Percentiles rank a stretch among this genome's conserved stretches.
These are phyloP conservation scores for Percina caprodes DNA, from an alignment of 2,113 vertebrate genomes.

Conservation along the genomic window DNA sequence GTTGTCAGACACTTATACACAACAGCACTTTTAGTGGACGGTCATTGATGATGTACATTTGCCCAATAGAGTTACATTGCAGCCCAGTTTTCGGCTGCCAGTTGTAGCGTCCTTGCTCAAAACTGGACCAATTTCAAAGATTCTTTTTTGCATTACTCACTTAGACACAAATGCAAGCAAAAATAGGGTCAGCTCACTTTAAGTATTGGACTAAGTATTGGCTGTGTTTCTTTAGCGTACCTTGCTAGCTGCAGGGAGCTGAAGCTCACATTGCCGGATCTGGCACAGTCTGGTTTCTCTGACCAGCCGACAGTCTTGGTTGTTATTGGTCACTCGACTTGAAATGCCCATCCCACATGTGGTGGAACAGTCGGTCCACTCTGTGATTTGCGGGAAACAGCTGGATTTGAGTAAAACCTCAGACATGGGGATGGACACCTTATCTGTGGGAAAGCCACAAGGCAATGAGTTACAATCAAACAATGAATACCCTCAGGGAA, in stretches of 20 bases:
- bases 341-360: slow-evolving; percentile 85
- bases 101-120: no score
- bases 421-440: slow-evolving; percentile 43
- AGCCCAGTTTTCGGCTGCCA: no score
- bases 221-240: slow-evolving; percentile 39
- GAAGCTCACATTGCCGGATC: slow-evolving; percentile 70
- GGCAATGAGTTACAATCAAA: not conserved
- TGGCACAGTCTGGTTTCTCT: slow-evolving; percentile 82
- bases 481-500: not conserved
- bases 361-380: slow-evolving; percentile 82
- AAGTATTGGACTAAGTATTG: not conserved
- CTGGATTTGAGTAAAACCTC: slow-evolving; percentile 33
- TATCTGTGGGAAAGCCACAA: slow-evolving; percentile 60
- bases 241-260: slow-evolving; percentile 48
- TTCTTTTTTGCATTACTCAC: no score
- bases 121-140: no score
- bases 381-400: slow-evolving; percentile 80
- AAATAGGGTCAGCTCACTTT: not conserved
- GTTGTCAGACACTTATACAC: no score
- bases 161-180: no score
- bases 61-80: no score
- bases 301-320: slow-evolving; percentile 77
- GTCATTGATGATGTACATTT: no score
- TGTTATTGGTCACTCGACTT: slow-evolving; percentile 81
- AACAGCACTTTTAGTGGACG: no score